Evolutionary conservation across 2,113 vertebrate species (phyloP).

Genomic region (Salvelinus namaycush): DNA sequence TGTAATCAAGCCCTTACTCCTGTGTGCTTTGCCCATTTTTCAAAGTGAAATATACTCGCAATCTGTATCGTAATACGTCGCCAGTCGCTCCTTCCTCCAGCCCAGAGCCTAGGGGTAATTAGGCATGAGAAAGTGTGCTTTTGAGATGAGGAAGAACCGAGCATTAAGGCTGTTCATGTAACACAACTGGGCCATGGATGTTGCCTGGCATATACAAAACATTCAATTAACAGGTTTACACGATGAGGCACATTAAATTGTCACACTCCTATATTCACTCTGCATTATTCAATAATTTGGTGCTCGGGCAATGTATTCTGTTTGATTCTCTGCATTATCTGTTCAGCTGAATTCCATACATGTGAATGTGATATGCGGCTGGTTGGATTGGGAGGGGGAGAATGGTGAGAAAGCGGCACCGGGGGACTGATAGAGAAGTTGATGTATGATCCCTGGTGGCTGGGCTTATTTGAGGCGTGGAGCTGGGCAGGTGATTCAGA

Average conservation of each 20-base stretch:
- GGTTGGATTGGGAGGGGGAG: constrained; percentile 13
- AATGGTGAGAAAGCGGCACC: constrained; percentile 46
- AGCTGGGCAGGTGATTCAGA: constrained; percentile 67
- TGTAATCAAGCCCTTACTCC: constrained; percentile 65
- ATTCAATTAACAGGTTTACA: constrained; percentile 25
- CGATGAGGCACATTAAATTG: not conserved
- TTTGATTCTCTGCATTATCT: not conserved
- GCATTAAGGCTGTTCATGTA: constrained; percentile 22
- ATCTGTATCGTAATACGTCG: constrained; percentile 59
- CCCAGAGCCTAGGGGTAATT: constrained; percentile 60
- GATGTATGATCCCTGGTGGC: constrained; percentile 70
- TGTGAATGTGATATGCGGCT: not conserved
- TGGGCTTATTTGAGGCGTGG: constrained; percentile 63
- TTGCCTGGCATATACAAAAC: constrained; percentile 22
- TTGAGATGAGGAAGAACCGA: constrained; percentile 31
- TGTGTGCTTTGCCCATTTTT: constrained; percentile 55
- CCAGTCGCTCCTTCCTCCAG: constrained; percentile 36
- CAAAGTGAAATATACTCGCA: constrained; percentile 65
- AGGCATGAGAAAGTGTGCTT: constrained; percentile 53
- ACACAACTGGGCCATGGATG: constrained; percentile 14
- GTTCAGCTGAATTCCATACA: constrained; percentile 21
- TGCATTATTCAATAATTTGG: not conserved
- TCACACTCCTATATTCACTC: not conserved
- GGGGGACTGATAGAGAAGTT: constrained; percentile 52
- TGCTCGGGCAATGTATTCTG: not conserved